Percentiles rank a stretch among this genome's conserved stretches.
phyloP scores from a whole-genome alignment of 1,140 invertebrate species.

The Gryon sp. region DNA sequence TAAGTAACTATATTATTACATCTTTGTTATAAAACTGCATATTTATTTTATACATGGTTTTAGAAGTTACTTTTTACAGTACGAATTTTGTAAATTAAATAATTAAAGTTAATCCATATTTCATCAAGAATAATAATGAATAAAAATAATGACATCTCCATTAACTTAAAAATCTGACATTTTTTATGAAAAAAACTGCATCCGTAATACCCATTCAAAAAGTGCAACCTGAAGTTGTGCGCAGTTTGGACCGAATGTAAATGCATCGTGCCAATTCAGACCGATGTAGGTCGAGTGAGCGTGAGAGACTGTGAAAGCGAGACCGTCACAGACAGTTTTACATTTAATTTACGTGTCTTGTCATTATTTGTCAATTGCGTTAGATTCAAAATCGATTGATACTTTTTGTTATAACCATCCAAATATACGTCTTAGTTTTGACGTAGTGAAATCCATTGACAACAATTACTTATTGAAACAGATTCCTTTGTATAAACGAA shows the following conservation, averaged over 20 bases:
- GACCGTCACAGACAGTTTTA: slow-evolving; percentile 1
- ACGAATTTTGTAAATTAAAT: no score
- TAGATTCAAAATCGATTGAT: slow-evolving; percentile 12
- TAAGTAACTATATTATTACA: no score
- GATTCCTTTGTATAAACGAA: slow-evolving; percentile 3
- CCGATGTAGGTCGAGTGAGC: neutral
- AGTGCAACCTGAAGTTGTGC: no score
- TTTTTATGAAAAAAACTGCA: no score
- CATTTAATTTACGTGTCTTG: slow-evolving; percentile 43
- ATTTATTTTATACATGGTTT: no score
- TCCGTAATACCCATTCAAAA: no score
- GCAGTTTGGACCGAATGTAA: neutral
- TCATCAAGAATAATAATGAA: no score
- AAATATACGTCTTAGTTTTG: neutral
- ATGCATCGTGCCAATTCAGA: slow-evolving; percentile 15
- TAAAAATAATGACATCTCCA: no score
- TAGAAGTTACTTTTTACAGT: no score
- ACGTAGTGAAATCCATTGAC: neutral
- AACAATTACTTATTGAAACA: neutral
- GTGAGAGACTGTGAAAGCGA: neutral
- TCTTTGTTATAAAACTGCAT: no score
- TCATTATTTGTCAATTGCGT: slow-evolving; percentile 30
- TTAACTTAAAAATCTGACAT: no score
- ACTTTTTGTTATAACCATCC: neutral
- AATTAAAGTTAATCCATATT: no score